Base-by-base conservation (phyloP, 1,140 invertebrate genomes). In the Drosophila repletoides region DNA sequence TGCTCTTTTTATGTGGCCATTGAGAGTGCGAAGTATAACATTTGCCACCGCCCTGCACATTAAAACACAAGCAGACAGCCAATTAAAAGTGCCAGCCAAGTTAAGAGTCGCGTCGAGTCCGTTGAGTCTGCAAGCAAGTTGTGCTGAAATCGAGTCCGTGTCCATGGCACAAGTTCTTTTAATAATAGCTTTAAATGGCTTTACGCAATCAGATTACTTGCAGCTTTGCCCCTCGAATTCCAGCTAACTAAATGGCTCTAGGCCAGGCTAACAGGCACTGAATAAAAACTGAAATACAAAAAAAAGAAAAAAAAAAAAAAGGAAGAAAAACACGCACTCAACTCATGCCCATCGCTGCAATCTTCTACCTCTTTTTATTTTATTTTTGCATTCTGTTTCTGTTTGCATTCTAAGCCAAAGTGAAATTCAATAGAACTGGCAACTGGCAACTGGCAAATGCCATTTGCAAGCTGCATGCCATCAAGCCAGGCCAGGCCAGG, bases 371-470 rank as follows among this genome's bases (percentile, higher is more conserved):
- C 9, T 17, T 10, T 34, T 7, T n/a, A 9, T 15, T 17, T 5
- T 3, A 1, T 7, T 15, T n/a, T n/a, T n/a, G n/a, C 33, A 2
- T 14, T 15, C 22, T 14, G 2, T 29, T 17, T 46, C 26, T 55
- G 58, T 46, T 63, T 63, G 65, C 65, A 48, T 69, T 69, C 65
- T 55, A 55, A 69, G 45, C 51, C 51, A 73, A 73, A 64, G 66
- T 70, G 66, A 73, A 73, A 73, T 73, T 70, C 70, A 73, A 70
- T 73, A 73, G 70, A 72, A 72, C 70, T 69, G 51, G 46, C 58
- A 46, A 64, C 56, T 46, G 55, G 3, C 55, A 71, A n/a, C n/a
- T n/a, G 51, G 46, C 58, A 46, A 64, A 63, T 46, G 55, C 5
- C 55, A 71, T 61, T 67, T 49, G 48, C 56, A 49, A 61, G 17